Conservation (phyloP, 2,797 vertebrate species). For the Kryptolebias ocellatus region DNA sequence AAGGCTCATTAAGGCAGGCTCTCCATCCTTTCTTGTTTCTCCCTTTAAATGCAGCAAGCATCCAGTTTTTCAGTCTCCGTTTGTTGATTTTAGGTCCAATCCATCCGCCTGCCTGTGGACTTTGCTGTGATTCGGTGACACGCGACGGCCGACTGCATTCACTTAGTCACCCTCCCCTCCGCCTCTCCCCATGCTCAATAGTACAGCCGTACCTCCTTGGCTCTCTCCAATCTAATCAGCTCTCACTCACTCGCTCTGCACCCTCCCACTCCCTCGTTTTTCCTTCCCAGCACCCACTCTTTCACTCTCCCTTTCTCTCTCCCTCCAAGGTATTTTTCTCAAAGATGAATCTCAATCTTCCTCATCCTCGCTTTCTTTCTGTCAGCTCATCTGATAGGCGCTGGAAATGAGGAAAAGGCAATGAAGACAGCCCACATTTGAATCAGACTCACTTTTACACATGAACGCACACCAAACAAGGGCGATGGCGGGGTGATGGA, state of each 20-base stretch:
- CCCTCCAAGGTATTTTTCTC: conserved; percentile 68
- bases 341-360: conserved; percentile 67
- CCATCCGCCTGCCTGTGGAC: conserved; percentile 61
- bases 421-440: conserved; percentile 40
- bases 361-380: conserved; percentile 36
- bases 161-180: conserved; percentile 75
- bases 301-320: conserved; percentile 36
- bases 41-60: conserved; percentile 38
- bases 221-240: conserved; percentile 82
- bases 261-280: conserved; percentile 53
- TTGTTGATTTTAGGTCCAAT: conserved; percentile 71
- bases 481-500: background rate
- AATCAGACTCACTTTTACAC: conserved; percentile 16
- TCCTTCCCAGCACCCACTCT: conserved; percentile 57
- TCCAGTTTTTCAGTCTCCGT: conserved; percentile 64
- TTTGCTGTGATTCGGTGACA: conserved; percentile 73
- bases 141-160: conserved; percentile 77
- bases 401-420: conserved; percentile 51
- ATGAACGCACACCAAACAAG: conserved; percentile 9
- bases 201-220: conserved; percentile 75
- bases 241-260: conserved; percentile 34
- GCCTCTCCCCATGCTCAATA: conserved; percentile 73
- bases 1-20: conserved; percentile 50
- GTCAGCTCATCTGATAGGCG: conserved; percentile 61
- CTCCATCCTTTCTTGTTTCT: conserved; percentile 32